Conservation (phyloP, 2,797 vertebrate genomes). For the Acrocephalus scirpaceus region DNA sequence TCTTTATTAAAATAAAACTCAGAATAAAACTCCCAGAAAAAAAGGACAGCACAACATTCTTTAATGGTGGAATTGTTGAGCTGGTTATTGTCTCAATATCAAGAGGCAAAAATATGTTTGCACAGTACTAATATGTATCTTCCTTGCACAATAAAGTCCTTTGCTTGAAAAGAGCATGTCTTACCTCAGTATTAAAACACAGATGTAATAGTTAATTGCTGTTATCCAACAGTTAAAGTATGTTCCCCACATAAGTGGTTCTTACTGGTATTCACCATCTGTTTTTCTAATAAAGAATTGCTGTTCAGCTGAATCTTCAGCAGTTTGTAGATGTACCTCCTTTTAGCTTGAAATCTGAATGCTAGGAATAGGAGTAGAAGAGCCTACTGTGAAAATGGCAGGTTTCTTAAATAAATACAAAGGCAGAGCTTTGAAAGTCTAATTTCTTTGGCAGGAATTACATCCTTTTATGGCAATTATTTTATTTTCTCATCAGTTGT, state of each 20-base stretch:
- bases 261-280: neutral
- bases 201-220: neutral
- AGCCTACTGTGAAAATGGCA: neutral
- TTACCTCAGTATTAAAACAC: neutral
- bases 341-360: neutral
- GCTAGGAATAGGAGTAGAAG: neutral
- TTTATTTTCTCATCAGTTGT: conserved; percentile 6
- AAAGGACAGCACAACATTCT: neutral
- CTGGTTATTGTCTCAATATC: neutral
- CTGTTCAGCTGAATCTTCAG: neutral
- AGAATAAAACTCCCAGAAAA: neutral
- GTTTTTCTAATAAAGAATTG: neutral
- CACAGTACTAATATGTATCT: neutral
- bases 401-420: neutral
- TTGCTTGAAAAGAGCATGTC: neutral
- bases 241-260: neutral
- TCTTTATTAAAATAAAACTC: neutral
- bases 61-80: neutral
- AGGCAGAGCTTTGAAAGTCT: neutral
- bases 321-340: neutral
- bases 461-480: neutral
- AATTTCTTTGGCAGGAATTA: neutral
- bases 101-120: neutral
- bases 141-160: neutral
- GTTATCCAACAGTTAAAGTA: neutral